Percentiles rank a stretch among this genome's conserved stretches.
These are phyloP conservation scores for Drosophila azteca DNA, from an alignment of 1,140 invertebrate species.

Conservation along the genomic window DNA sequence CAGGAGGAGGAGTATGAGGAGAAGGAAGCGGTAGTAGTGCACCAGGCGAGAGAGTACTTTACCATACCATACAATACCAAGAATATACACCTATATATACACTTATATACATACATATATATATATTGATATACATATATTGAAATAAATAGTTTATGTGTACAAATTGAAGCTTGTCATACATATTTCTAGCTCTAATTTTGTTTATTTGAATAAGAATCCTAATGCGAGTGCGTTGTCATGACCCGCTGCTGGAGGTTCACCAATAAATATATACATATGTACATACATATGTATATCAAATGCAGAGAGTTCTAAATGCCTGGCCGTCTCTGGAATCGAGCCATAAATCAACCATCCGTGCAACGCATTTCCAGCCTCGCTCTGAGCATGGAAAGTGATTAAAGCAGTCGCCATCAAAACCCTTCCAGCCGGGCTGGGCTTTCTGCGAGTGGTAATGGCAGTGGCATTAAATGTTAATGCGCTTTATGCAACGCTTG, in stretches of 20 bases:
- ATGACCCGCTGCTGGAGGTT: conserved; percentile 6
- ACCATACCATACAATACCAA: conserved; percentile 48
- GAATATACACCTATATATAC: conserved; percentile 44
- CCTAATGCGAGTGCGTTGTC: conserved; percentile 1
- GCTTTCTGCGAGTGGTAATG: conserved; percentile 1
- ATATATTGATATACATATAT: conserved; percentile 62
- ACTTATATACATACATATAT: conserved; percentile 42
- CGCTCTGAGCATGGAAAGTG: conserved; percentile 51
- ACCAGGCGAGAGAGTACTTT: conserved; percentile 50
- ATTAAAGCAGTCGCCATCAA: conserved; percentile 31
- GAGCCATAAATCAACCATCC: conserved; percentile 57
- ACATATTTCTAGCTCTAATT: conserved; percentile 16
- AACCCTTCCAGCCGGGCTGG: conserved; percentile 9
- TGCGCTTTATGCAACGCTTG: conserved; percentile 59
- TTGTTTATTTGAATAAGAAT: conserved; percentile 5
- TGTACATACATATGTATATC: conserved; percentile 7
- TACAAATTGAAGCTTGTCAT: conserved; percentile 15
- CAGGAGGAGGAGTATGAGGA: background rate
- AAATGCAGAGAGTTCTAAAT: conserved; percentile 6
- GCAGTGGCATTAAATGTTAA: conserved; percentile 63
- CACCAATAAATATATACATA: background rate
- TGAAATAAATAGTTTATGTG: conserved; percentile 73
- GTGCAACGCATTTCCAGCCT: background rate
- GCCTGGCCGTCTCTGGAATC: background rate
- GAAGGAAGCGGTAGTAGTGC: conserved; percentile 1